Base-by-base conservation (phyloP, 2,113 vertebrate genomes). In the Tiliqua scincoides region DNA sequence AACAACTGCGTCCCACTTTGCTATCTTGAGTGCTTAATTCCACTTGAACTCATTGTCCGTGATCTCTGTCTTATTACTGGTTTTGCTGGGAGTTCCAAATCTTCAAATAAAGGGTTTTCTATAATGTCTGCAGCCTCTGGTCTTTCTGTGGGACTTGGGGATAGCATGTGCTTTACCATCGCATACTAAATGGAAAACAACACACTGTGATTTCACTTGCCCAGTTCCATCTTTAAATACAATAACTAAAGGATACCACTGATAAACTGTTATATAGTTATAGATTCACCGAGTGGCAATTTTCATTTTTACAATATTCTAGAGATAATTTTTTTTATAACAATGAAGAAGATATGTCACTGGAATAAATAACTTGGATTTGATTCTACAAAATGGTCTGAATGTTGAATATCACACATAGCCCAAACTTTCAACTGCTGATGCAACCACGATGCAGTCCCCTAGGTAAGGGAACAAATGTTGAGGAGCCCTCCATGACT, bases 151-250 rank as follows among this genome's bases (percentile, higher is more conserved):
- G 99, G 98, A 85, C 96, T 97, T 25, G 91, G 97, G 6, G 98
- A 99, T 30, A 99, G 96, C 99, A 99, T 99, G 87, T 97, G 97
- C 91, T 96, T 97, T 84, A 99, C 98, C 98, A 99, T 99, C 21
- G 88, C 90, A 90, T 98, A 96, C 99, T 99, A 85, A 52, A 95
- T 94, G 68, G 82, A 65, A 94, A 90, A 83, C 87, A 78, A 30
- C 0, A 0, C 40, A 25, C 15, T 65, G 40, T 8, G 4, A 87
- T 70, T 76, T 87, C 62, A 87, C 8, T 85, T 79, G 40, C 30
- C 21, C 20, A 17, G 2, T 61, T 0, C 15, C 27, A 27, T 17
- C 54, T 57, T 57, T 12, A 48, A 48, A 48, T 48, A 57, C 54
- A 57, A 17, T 57, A 48, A 48, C 17, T 57, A 57, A 57, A 57